A percentile compares a stretch with the other conserved stretches of the same genome.
phyloP scores from a whole-genome alignment of 2,888 invertebrate genomes.

The Byasa hedistus region DNA sequence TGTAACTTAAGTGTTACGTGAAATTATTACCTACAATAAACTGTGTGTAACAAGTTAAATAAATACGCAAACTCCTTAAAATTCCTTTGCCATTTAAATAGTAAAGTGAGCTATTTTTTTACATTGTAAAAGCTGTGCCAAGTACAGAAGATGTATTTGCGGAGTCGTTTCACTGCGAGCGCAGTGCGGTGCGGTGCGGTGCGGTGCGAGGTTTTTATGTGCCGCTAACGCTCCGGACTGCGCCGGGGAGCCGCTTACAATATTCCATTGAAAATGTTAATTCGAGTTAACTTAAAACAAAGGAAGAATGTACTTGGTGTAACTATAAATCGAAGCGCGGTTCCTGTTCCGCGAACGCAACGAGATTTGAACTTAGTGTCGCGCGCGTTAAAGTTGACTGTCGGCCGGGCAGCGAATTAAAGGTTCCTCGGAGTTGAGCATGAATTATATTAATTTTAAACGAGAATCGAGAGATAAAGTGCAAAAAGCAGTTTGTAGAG shows the following conservation, averaged over 20 bases:
- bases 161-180: slow-evolving; percentile 7
- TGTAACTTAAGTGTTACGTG: too few species aligned
- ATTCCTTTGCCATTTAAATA: too few species aligned
- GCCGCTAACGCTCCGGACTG: background rate
- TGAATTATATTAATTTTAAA: slow-evolving; percentile 29
- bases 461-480: slow-evolving; percentile 19
- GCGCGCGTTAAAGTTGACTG: slow-evolving; percentile 28
- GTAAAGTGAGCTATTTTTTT: too few species aligned
- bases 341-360: slow-evolving; percentile 10
- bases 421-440: slow-evolving; percentile 26
- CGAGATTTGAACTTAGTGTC: slow-evolving; percentile 27
- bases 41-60: too few species aligned
- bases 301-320: slow-evolving; percentile 52
- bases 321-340: slow-evolving; percentile 55
- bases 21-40: too few species aligned
- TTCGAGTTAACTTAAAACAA: slow-evolving; percentile 60
- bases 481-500: slow-evolving; percentile 32
- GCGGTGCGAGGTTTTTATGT: slow-evolving; percentile 14
- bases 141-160: background rate
- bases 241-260: slow-evolving; percentile 11
- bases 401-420: slow-evolving; percentile 26
- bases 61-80: too few species aligned
- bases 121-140: too few species aligned
- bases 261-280: slow-evolving; percentile 38
- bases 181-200: slow-evolving; percentile 19